phyloP scores from a whole-genome alignment of 1,140 invertebrate genomes.

The Oryctes rhinoceros region DNA sequence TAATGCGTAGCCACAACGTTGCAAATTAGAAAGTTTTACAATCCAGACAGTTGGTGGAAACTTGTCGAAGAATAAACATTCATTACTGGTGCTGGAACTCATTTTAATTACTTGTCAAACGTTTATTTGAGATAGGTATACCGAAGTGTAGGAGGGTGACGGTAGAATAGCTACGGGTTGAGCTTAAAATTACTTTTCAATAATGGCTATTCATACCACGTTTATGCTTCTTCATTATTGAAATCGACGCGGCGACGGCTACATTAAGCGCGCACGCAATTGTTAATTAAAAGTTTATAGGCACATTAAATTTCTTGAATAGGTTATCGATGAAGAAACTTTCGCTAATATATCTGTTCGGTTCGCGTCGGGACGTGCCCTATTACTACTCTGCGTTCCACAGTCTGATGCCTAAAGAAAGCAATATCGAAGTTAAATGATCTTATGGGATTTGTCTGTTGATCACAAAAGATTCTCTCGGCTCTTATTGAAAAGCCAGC shows the following conservation, averaged over 20 bases:
- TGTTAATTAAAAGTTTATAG: conserved; percentile 20
- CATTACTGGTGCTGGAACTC: background rate
- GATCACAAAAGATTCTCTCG: background rate
- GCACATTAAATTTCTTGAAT: conserved; percentile 19
- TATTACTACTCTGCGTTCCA: background rate
- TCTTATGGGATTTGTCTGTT: conserved; percentile 14
- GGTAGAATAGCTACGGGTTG: background rate
- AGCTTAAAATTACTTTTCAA: conserved; percentile 6
- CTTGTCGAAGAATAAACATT: no score
- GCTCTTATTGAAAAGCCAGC: no score
- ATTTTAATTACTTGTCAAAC: background rate
- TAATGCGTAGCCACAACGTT: no score
- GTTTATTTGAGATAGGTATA: background rate
- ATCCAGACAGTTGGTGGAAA: no score
- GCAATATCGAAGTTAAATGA: conserved; percentile 9
- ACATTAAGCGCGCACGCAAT: background rate
- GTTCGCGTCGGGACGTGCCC: background rate
- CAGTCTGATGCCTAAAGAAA: background rate
- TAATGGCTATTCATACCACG: background rate
- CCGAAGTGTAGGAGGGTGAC: background rate
- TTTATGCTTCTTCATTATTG: background rate
- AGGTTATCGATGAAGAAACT: conserved; percentile 15
- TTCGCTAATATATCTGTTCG: conserved; percentile 18
- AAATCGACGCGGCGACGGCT: background rate
- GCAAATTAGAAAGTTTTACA: no score